These are phyloP conservation scores for Columba janthina DNA, from an alignment of 2,113 vertebrate species.

Conservation along the genomic window DNA sequence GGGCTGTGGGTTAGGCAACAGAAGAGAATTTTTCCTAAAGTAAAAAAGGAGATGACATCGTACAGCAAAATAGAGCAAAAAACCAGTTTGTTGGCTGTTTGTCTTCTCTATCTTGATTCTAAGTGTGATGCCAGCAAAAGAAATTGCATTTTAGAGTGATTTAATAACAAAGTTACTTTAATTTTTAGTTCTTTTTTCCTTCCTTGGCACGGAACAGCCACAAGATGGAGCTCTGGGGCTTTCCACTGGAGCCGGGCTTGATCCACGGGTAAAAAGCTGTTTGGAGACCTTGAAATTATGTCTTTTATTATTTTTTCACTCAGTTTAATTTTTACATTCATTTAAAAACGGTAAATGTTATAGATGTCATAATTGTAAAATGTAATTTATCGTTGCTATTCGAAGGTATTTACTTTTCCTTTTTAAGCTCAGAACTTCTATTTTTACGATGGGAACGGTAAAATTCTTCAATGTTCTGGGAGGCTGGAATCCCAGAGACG, in stretches of 20 bases:
- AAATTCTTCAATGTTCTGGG: background rate
- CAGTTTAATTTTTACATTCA: constrained; percentile 26
- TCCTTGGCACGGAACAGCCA: background rate
- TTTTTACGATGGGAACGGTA: background rate
- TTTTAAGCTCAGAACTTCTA: background rate
- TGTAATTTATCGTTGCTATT: background rate
- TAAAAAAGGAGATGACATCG: background rate
- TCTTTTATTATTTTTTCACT: constrained; percentile 35
- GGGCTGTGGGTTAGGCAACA: constrained; percentile 52
- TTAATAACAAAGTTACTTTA: constrained; percentile 21
- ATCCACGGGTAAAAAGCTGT: rapidly evolving
- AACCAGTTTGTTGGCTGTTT: background rate
- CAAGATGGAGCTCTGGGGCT: constrained; percentile 71
- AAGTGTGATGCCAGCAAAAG: background rate
- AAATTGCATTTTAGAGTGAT: background rate
- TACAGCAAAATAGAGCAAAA: background rate
- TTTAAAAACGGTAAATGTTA: background rate
- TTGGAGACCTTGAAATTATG: constrained; percentile 26
- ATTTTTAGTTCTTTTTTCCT: background rate
- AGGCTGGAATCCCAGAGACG: background rate
- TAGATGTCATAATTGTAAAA: background rate
- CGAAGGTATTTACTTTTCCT: background rate
- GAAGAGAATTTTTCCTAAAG: constrained; percentile 25
- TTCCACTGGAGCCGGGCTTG: background rate
- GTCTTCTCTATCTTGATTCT: background rate